phyloP scores from a whole-genome alignment of 1,140 invertebrate species.

The Teleopsis dalmanni region DNA sequence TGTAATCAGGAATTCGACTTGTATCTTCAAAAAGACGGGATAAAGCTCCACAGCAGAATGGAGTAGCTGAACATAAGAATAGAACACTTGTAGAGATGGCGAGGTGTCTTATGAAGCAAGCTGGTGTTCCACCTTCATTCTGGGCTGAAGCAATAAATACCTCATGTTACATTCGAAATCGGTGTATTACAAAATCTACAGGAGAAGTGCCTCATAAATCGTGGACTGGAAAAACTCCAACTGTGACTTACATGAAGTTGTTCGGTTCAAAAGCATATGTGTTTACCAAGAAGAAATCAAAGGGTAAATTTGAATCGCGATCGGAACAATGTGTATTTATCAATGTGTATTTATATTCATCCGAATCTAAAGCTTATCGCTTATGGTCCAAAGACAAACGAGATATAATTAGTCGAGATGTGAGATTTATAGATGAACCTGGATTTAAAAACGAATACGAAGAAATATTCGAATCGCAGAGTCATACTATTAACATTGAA shows the following conservation, averaged over 20 bases:
- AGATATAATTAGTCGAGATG: conserved; percentile 1
- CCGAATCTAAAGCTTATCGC: conserved; percentile 1
- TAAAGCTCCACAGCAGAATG: conserved; percentile 8
- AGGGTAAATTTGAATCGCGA: conserved; percentile 7
- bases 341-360: conserved; percentile 2
- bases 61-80: conserved; percentile 13
- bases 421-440: not conserved
- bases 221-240: conserved; percentile 30
- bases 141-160: conserved; percentile 21
- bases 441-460: not conserved
- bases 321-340: not conserved
- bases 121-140: conserved; percentile 15
- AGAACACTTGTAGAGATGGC: conserved; percentile 22
- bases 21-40: too few species aligned
- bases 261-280: conserved; percentile 28
- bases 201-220: conserved; percentile 31
- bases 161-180: conserved; percentile 16
- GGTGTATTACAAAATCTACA: conserved; percentile 15
- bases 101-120: conserved; percentile 16
- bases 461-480: not conserved
- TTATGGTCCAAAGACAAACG: not conserved
- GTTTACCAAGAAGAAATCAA: conserved; percentile 10
- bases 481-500: not conserved
- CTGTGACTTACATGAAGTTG: conserved; percentile 26
- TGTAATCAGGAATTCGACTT: too few species aligned